Conservation (phyloP, 2,888 invertebrate genomes). For the Hirtodrosophila histrioides region DNA sequence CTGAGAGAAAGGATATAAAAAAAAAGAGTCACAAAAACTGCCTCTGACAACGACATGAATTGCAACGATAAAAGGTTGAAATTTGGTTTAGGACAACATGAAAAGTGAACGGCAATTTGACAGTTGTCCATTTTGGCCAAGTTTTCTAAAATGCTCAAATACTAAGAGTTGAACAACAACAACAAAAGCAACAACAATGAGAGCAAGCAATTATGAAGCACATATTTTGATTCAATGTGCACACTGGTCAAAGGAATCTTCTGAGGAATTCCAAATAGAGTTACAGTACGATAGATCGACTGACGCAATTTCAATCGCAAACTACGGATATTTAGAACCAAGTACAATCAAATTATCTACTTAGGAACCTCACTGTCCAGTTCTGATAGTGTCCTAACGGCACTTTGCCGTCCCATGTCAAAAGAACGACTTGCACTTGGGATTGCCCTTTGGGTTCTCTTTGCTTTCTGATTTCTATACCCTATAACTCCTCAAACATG, state of each 20-base stretch:
- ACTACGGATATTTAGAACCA: slow-evolving; percentile 22
- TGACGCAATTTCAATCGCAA: background rate
- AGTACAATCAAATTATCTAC: slow-evolving; percentile 21
- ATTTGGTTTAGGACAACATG: slow-evolving; percentile 56
- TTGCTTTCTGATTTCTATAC: background rate
- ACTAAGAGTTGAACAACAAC: slow-evolving; percentile 5
- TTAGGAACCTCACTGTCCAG: slow-evolving; percentile 36
- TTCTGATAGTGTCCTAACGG: slow-evolving; percentile 46
- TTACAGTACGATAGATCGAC: too few species aligned
- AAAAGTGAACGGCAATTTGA: slow-evolving; percentile 76
- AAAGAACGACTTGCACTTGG: slow-evolving; percentile 12
- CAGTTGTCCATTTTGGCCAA: slow-evolving; percentile 31
- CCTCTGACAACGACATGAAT: slow-evolving; percentile 56
- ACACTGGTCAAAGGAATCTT: slow-evolving; percentile 19
- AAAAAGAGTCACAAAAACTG: slow-evolving; percentile 8
- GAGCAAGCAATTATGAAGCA: slow-evolving; percentile 13
- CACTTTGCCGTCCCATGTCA: slow-evolving; percentile 40
- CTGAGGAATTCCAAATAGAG: slow-evolving; percentile 7
- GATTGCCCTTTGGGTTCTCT: slow-evolving; percentile 5
- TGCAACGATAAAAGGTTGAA: slow-evolving; percentile 63
- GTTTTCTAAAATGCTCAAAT: slow-evolving; percentile 8
- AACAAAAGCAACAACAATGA: background rate
- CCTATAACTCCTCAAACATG: too few species aligned
- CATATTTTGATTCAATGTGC: slow-evolving; percentile 14
- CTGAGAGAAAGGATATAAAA: slow-evolving; percentile 9